phyloP scores from a whole-genome alignment of 1,140 invertebrate species.

The Drosophila elegans region DNA sequence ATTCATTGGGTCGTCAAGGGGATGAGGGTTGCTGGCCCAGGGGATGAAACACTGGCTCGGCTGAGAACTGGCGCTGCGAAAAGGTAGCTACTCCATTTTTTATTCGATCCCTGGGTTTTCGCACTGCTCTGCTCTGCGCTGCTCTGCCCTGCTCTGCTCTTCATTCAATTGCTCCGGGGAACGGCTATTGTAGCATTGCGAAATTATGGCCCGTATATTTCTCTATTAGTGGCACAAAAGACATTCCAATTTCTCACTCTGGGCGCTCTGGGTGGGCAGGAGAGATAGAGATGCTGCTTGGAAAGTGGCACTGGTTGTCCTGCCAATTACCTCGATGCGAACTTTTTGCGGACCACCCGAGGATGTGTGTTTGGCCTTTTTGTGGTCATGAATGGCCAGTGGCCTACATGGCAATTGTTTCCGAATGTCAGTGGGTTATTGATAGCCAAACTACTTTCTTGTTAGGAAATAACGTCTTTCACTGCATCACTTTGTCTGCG shows the following conservation, averaged over 20 bases:
- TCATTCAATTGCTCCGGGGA: slow-evolving; percentile 52
- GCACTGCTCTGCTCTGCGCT: slow-evolving; percentile 40
- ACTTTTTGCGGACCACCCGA: slow-evolving; percentile 71
- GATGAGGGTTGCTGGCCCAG: slow-evolving; percentile 72
- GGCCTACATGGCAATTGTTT: slow-evolving; percentile 71
- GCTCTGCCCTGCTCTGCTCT: slow-evolving; percentile 37
- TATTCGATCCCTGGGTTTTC: slow-evolving; percentile 35
- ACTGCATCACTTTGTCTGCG: slow-evolving; percentile 30
- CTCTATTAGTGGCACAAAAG: slow-evolving; percentile 77
- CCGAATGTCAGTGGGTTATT: slow-evolving; percentile 59
- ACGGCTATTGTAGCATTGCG: slow-evolving; percentile 61
- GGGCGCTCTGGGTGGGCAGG: slow-evolving; percentile 58
- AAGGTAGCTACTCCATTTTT: slow-evolving; percentile 81
- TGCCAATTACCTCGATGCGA: slow-evolving; percentile 69
- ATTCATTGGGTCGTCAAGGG: slow-evolving; percentile 50
- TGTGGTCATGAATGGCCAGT: slow-evolving; percentile 78
- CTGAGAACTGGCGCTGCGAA: slow-evolving; percentile 78
- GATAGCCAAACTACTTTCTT: slow-evolving; percentile 78
- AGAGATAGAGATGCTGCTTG: slow-evolving; percentile 10
- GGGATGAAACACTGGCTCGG: slow-evolving; percentile 71
- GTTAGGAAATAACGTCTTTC: slow-evolving; percentile 60
- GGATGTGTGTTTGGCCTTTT: slow-evolving; percentile 73
- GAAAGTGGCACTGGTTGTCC: slow-evolving; percentile 37
- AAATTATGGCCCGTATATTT: slow-evolving; percentile 75
- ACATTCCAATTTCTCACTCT: slow-evolving; percentile 72